Conservation (phyloP, 2,113 vertebrate genomes). For the Atractosteus spatula region DNA sequence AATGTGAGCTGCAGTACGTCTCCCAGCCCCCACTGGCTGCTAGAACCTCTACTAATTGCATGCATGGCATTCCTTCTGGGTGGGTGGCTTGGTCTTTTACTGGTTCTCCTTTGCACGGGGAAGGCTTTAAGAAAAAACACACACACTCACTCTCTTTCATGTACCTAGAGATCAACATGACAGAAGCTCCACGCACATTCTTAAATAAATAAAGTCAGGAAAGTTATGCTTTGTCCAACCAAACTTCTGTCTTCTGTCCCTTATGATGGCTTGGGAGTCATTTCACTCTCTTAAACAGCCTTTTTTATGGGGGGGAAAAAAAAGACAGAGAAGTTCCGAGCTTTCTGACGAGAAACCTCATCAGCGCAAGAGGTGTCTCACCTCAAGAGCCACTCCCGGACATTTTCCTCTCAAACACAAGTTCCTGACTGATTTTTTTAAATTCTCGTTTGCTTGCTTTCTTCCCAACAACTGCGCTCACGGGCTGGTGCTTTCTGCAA, state of each 20-base stretch:
- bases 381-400: too few relatives aligned
- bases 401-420: too few relatives aligned
- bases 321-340: too few relatives aligned
- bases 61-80: slow-evolving; percentile 85
- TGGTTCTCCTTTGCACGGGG: slow-evolving; percentile 57
- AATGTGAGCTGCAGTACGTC: slow-evolving; percentile 59
- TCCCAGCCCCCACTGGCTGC: slow-evolving; percentile 38
- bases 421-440: too few relatives aligned
- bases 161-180: slow-evolving; percentile 59
- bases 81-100: slow-evolving; percentile 81
- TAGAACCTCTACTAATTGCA: slow-evolving; percentile 79
- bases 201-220: neutral
- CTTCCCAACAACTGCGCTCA: too few relatives aligned
- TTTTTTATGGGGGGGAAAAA: too few relatives aligned
- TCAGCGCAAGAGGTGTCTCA: too few relatives aligned
- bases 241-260: neutral
- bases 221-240: neutral
- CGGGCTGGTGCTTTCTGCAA: too few relatives aligned
- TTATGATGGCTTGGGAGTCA: too few relatives aligned
- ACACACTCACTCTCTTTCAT: slow-evolving; percentile 48
- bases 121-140: slow-evolving; percentile 57
- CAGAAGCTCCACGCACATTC: slow-evolving; percentile 49
- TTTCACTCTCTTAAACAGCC: too few relatives aligned
- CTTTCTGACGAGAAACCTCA: too few relatives aligned
- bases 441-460: too few relatives aligned